Evolutionary conservation across 2,888 invertebrate genomes (phyloP), one percentile per base, ranked within the genome.

Genomic region (Acrobasis repandana): DNA sequence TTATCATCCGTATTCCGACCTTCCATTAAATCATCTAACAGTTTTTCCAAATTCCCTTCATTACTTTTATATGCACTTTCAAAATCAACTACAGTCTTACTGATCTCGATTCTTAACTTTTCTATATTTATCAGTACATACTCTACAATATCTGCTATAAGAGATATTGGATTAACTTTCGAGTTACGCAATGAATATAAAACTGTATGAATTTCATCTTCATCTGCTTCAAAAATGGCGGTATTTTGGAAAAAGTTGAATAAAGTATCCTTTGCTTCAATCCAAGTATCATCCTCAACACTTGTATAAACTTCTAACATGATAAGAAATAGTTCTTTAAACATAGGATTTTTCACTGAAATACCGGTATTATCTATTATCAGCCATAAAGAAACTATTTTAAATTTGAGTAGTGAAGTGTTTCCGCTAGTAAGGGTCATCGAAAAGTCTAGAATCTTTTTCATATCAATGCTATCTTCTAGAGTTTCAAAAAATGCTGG

Each of bases 181-280:
- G 82, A 72, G 65, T 86, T 84, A n/a, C 89, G 78, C 71, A 92
- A 69, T 0, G 90, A 78, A 69, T 95, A 93, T 34, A 95, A 79
- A 93, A 96, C 95, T 62, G 96, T 86, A 76, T 95, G 93, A 49
- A 96, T 93, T 85, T 96, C 96, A 61, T 93, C 86, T 65, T 90
- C 88, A 66, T 93, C 93, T 18, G 92, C 93, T 74, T 95, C 94
- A 76, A 96, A 96, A 66, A 95, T 88, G 6, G 93, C 91, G 0
- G 94, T 94, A 62, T 93, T 94, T 69, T 88, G 91, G 33, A 96
- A 93, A 62, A 96, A 92, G 56, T 84, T 87, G 54, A 83, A 83
- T 33, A 95, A 79, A 3, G 94, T 90, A 56, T 85, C 81, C 61
- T 93, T 94, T 4, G 94, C 92, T 78, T 94, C 93, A 0, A 84